phyloP scores from a whole-genome alignment of 1,140 invertebrate species.

The Dreissena polymorpha region DNA sequence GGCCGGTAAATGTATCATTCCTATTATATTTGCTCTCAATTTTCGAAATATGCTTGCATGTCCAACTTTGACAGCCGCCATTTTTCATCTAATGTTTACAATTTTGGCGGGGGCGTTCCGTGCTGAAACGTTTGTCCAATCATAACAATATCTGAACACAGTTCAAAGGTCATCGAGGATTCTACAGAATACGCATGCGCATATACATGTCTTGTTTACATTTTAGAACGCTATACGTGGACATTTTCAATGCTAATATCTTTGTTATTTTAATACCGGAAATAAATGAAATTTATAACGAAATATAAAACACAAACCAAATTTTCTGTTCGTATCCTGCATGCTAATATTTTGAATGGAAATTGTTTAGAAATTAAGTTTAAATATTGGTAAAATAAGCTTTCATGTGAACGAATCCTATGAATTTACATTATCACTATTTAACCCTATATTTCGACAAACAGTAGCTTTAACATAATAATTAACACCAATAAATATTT shows the following conservation, averaged over 20 bases:
- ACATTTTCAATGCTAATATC: constrained; percentile 13
- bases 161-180: no score
- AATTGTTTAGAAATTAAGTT: background rate
- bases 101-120: background rate
- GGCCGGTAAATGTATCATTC: constrained; percentile 88
- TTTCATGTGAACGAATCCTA: background rate
- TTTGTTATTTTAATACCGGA: constrained; percentile 42
- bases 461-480: no score
- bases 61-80: constrained; percentile 52
- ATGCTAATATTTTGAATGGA: constrained; percentile 1
- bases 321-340: constrained; percentile 50
- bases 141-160: background rate
- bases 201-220: no score
- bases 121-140: background rate
- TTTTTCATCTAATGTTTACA: constrained; percentile 52
- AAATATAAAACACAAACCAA: background rate
- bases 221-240: background rate
- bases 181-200: no score
- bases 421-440: no score
- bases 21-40: constrained; percentile 82
- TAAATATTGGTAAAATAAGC: background rate
- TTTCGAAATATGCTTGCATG: constrained; percentile 63
- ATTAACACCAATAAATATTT: no score
- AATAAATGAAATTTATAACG: background rate
- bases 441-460: no score